A percentile compares a stretch with the other conserved stretches of the same genome.
Evolutionary conservation across 1,140 invertebrate species (phyloP).

Genomic region (Ylistrum balloti): DNA sequence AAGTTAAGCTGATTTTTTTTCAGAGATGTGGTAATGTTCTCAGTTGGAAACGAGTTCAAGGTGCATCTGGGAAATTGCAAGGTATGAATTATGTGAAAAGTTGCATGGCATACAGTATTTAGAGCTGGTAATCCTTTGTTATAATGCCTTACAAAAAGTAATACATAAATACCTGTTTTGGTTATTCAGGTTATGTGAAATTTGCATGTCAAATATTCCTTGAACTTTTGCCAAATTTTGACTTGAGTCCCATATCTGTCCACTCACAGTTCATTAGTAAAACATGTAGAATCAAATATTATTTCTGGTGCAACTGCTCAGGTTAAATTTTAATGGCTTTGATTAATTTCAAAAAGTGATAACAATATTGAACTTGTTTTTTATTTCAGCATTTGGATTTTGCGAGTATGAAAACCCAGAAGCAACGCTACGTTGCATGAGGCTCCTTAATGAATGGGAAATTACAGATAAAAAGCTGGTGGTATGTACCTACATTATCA

Average conservation of each 20-base stretch:
- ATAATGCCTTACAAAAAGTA: too few relatives aligned
- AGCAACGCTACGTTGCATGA: conserved; percentile 95
- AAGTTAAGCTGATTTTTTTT: conserved; percentile 57
- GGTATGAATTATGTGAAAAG: conserved; percentile 73
- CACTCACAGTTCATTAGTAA: too few relatives aligned
- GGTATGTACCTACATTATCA: conserved; percentile 80
- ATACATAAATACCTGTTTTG: not conserved
- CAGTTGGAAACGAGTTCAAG: conserved; percentile 98
- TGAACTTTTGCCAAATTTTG: too few relatives aligned
- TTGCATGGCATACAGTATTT: not conserved
- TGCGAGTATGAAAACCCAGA: conserved; percentile 98
- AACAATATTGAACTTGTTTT: not conserved
- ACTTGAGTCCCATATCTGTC: too few relatives aligned
- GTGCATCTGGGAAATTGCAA: conserved; percentile 87
- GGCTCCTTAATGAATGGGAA: conserved; percentile 96
- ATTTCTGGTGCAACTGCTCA: too few relatives aligned
- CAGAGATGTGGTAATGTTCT: conserved; percentile 93
- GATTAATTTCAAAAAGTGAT: not conserved
- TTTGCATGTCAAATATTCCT: too few relatives aligned
- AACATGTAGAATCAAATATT: too few relatives aligned
- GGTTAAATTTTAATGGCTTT: too few relatives aligned
- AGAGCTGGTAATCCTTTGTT: too few relatives aligned
- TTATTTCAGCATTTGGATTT: conserved; percentile 94
- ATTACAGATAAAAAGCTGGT: conserved; percentile 96
- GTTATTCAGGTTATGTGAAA: too few relatives aligned